Base-by-base conservation (phyloP, 2,888 invertebrate genomes). In the Lathronympha strigana region DNA sequence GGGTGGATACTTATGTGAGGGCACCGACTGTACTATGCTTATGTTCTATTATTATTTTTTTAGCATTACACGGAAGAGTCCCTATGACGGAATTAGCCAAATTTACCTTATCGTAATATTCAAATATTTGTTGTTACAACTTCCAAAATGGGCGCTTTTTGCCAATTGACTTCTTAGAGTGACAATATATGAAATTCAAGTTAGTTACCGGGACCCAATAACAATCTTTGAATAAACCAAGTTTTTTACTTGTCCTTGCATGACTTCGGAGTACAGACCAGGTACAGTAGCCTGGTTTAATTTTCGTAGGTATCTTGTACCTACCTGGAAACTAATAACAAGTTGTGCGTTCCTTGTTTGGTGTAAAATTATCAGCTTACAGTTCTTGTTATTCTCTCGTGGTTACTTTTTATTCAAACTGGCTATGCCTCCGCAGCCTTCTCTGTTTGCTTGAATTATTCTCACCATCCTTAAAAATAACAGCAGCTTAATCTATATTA, bases 351-450 rank as follows among this genome's bases (percentile, higher is more conserved):
- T 28, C 31, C 57, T 57, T 6, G 25, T 31, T 17, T 31, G 43
- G 19, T 31, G 45, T 47, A 36, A 36, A 57, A 43, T 38, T 17
- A 45, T 21, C 19, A 19, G 28, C 31, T 57, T 57, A 45, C 43
- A 28, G 57, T 57, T 57, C 43, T 57, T 31, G 45, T 57, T 57
- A 57, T 43, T 21, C 8, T 28, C 15, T 15, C n/a, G 25, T 55
- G 40, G 28, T 45, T 45, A 57, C 31, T 28, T 57, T 54, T 57
- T 31, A 43, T 45, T 36, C 19, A 45, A 57, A 57, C 57, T 45
- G 15, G 43, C 31, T 43, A 19, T 38, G 13, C 25, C 43, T 45
- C 45, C 31, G n/a, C 31, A 31, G 38, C 31, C 43, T 57, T 57
- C 13, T 43, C 19, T 57, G 57, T 57, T 31, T 43, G 31, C 57